Evolutionary conservation across 2,888 invertebrate species (phyloP).

Genomic region (Neocrepidodera transversa): DNA sequence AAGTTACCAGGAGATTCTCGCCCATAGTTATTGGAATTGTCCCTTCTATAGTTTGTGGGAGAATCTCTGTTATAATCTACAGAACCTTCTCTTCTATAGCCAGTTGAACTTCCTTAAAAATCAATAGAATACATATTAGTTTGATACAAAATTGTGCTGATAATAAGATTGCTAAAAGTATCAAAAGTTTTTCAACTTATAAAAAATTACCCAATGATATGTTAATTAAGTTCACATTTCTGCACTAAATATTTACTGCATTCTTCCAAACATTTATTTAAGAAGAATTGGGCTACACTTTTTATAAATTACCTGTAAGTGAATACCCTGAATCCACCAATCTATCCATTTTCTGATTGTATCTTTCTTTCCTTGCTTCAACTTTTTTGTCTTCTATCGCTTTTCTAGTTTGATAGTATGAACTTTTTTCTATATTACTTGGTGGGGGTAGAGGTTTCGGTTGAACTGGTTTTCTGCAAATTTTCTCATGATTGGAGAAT

Average conservation of each 20-base stretch:
- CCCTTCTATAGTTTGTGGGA: not conserved
- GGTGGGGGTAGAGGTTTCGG: constrained; percentile 49
- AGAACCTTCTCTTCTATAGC: constrained; percentile 8
- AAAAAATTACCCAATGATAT: too few species aligned
- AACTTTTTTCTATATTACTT: constrained; percentile 48
- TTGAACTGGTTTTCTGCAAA: constrained; percentile 61
- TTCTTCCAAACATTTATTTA: too few species aligned
- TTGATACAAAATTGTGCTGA: too few species aligned
- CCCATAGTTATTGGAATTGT: not conserved
- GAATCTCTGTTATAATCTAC: not conserved
- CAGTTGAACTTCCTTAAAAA: not conserved
- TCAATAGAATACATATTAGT: too few species aligned
- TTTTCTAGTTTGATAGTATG: constrained; percentile 50
- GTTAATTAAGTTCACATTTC: too few species aligned
- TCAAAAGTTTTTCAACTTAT: too few species aligned
- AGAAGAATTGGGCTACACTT: not conserved
- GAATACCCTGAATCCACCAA: constrained; percentile 47
- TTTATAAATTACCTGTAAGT: too few species aligned
- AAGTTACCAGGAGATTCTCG: not conserved
- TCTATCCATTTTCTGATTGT: constrained; percentile 46
- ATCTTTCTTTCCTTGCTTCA: constrained; percentile 45
- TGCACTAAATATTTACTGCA: too few species aligned
- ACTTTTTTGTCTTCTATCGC: constrained; percentile 51
- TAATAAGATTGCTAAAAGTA: too few species aligned
- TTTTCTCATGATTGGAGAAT: constrained; percentile 65